These are phyloP conservation scores for Adineta ricciae DNA, from an alignment of 2,888 invertebrate genomes.

Conservation along the genomic window DNA sequence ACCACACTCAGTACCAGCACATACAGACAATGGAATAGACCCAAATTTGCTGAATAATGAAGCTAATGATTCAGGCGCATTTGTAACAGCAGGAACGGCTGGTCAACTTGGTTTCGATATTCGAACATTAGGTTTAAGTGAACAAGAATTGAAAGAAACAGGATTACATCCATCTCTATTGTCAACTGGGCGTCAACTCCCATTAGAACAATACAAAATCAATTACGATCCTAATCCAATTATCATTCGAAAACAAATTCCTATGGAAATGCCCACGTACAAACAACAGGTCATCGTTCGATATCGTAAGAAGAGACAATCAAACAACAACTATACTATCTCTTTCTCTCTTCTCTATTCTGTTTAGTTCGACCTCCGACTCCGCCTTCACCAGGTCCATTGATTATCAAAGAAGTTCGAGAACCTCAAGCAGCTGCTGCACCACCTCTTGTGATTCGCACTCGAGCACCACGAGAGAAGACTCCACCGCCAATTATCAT, in stretches of 20 bases:
- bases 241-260: constrained; percentile 17
- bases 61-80: not conserved
- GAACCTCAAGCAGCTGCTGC: not conserved
- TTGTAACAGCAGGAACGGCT: constrained; percentile 12
- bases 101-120: not conserved
- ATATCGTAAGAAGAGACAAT: not conserved
- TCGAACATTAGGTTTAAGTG: constrained; percentile 5
- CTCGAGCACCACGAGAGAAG: constrained; percentile 8
- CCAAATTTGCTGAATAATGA: not conserved
- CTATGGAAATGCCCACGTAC: not conserved
- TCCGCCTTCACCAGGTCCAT: constrained; percentile 16
- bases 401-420: constrained; percentile 6
- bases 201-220: constrained; percentile 22
- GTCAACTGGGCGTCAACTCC: not conserved
- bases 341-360: not conserved
- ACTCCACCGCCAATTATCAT: constrained; percentile 1
- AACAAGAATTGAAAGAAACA: not conserved
- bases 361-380: not conserved
- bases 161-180: constrained; percentile 7
- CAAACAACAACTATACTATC: not conserved
- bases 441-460: constrained; percentile 18
- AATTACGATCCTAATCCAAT: constrained; percentile 24
- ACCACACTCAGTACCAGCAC: constrained; percentile 17
- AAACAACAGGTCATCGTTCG: constrained; percentile 21
- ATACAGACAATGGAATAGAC: not conserved